These are phyloP conservation scores for Ectropis grisescens DNA, from an alignment of 1,140 invertebrate species.

Conservation along the genomic window DNA sequence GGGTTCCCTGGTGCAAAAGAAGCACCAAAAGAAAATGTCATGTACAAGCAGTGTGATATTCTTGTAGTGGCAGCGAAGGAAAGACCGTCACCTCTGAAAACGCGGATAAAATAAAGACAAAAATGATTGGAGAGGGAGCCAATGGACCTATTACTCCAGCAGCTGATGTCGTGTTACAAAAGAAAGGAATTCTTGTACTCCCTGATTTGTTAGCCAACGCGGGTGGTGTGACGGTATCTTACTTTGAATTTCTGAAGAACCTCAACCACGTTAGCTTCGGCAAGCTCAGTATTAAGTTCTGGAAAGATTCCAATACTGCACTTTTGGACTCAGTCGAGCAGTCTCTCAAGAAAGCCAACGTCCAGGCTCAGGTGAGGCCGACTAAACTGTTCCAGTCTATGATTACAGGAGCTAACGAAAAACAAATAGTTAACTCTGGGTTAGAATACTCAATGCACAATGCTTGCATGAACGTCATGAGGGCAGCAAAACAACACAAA, in stretches of 20 bases:
- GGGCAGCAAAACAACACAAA: constrained; percentile 78
- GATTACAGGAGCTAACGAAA: constrained; percentile 80
- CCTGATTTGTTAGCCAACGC: constrained; percentile 90
- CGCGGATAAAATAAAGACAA: constrained; percentile 83
- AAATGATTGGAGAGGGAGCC: constrained; percentile 81
- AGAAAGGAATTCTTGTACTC: constrained; percentile 85
- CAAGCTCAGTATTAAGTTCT: constrained; percentile 88
- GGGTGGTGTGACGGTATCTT: constrained; percentile 92
- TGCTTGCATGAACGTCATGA: constrained; percentile 79
- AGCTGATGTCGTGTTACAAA: constrained; percentile 81
- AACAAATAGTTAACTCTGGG: constrained; percentile 87
- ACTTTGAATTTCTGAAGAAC: constrained; percentile 95
- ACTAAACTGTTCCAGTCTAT: constrained; percentile 75
- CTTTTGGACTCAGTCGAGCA: constrained; percentile 77
- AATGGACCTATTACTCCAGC: constrained; percentile 91
- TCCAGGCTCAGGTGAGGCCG: constrained; percentile 74
- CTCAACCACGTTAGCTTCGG: constrained; percentile 83
- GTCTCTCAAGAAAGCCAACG: constrained; percentile 72
- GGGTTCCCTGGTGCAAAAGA: constrained; percentile 82
- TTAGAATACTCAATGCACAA: constrained; percentile 87
- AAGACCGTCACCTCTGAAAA: constrained; percentile 84
- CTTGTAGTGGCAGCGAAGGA: constrained; percentile 89
- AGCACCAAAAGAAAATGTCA: constrained; percentile 65
- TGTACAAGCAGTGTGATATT: constrained; percentile 88
- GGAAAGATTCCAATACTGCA: constrained; percentile 80